phyloP scores from a whole-genome alignment of 2,888 invertebrate species.

The Criorhina ranunculi region DNA sequence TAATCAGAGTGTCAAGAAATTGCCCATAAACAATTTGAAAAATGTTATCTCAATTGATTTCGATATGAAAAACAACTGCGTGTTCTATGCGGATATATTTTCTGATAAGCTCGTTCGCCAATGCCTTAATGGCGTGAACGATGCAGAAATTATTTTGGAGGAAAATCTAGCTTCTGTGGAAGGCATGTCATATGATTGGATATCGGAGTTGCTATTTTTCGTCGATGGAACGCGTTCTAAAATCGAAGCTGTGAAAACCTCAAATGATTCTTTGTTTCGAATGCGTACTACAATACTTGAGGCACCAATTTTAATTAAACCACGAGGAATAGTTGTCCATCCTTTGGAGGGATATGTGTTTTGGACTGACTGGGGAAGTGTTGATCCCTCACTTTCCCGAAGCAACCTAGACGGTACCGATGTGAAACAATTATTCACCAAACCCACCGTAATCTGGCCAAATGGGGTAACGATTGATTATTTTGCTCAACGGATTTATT shows the following conservation, averaged over 20 bases:
- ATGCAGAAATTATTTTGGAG: constrained; percentile 90
- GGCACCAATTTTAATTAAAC: constrained; percentile 88
- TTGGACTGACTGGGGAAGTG: constrained; percentile 95
- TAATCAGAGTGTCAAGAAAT: constrained; percentile 86
- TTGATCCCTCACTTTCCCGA: constrained; percentile 91
- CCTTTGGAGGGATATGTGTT: constrained; percentile 91
- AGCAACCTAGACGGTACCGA: constrained; percentile 92
- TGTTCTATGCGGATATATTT: constrained; percentile 95
- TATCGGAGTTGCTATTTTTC: constrained; percentile 93
- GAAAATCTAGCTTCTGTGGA: constrained; percentile 92
- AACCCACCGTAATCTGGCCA: constrained; percentile 91
- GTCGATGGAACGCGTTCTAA: constrained; percentile 92
- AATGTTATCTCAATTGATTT: constrained; percentile 95
- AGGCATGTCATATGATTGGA: constrained; percentile 96
- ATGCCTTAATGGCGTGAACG: constrained; percentile 89
- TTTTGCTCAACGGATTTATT: constrained; percentile 91
- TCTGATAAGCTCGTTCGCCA: constrained; percentile 91
- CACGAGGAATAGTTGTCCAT: constrained; percentile 93
- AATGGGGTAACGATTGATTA: constrained; percentile 95
- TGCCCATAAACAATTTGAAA: constrained; percentile 89
- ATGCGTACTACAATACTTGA: constrained; percentile 92
- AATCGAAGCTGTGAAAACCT: constrained; percentile 92
- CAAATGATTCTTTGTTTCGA: constrained; percentile 85
- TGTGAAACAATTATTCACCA: constrained; percentile 87
- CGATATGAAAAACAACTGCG: constrained; percentile 92